These are phyloP conservation scores for Noctilio leporinus DNA, from an alignment of 2,113 vertebrate genomes.

Conservation along the genomic window DNA sequence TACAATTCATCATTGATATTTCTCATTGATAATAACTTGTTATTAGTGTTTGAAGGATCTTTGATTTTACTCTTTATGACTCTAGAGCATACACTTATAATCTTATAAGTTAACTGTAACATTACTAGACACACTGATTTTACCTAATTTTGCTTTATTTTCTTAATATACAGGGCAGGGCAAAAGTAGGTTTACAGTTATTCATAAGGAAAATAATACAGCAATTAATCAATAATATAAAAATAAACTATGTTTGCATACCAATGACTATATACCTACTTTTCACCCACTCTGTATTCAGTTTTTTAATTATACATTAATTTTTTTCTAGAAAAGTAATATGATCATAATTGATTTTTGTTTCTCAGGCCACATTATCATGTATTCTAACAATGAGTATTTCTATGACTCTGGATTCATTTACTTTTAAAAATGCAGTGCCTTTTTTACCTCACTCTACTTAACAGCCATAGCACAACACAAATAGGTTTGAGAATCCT, in stretches of 20 bases:
- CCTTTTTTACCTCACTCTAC: background rate
- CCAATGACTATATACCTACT: background rate
- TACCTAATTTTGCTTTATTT: constrained; percentile 9
- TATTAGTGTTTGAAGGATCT: background rate
- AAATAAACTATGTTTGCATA: background rate
- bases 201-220: background rate
- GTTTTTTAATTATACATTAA: background rate
- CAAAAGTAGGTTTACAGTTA: background rate
- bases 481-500: background rate
- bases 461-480: background rate
- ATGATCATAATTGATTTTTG: background rate
- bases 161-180: background rate
- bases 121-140: background rate
- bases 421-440: background rate
- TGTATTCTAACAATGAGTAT: background rate
- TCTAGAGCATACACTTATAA: background rate
- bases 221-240: background rate
- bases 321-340: constrained; percentile 2
- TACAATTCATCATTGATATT: background rate
- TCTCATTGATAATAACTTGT: background rate
- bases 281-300: background rate
- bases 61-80: background rate
- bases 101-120: background rate
- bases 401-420: background rate
- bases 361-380: background rate